Evolutionary conservation across 1,140 invertebrate genomes (phyloP).

Genomic region (Pseudoatta argentina): DNA sequence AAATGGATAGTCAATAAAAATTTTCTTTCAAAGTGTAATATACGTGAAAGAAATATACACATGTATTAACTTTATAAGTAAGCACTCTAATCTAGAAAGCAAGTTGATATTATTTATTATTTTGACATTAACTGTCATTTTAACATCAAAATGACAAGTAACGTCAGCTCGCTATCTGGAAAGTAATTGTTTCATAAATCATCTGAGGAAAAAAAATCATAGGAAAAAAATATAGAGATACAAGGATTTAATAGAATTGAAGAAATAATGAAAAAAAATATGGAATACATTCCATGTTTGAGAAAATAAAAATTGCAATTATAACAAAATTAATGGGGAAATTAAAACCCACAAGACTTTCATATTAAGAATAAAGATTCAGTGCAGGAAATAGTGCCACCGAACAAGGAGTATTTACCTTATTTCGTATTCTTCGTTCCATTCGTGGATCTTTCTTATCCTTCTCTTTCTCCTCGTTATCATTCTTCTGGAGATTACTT

Average conservation of each 20-base stretch:
- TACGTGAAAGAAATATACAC: background rate
- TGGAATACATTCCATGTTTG: background rate
- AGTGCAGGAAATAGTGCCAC: background rate
- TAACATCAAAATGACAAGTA: too few species aligned
- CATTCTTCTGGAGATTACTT: constrained; percentile 87
- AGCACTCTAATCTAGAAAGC: too few species aligned
- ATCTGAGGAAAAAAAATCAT: too few species aligned
- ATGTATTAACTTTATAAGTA: too few species aligned
- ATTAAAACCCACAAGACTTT: background rate
- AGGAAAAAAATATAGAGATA: background rate
- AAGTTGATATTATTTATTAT: too few species aligned
- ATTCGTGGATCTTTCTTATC: constrained; percentile 87
- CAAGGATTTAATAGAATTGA: background rate
- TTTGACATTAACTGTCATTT: too few species aligned
- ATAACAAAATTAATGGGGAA: background rate
- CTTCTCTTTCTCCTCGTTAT: constrained; percentile 85
- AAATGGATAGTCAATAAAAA: constrained; percentile 22
- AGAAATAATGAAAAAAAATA: background rate
- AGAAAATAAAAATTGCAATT: constrained; percentile 12
- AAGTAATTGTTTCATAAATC: too few species aligned
- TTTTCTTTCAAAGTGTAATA: constrained; percentile 8
- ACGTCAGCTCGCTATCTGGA: too few species aligned
- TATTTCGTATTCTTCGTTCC: constrained; percentile 90
- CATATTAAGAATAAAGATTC: background rate
- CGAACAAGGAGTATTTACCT: constrained; percentile 84